Evolutionary conservation across 2,888 invertebrate genomes (phyloP), one percentile per base, ranked within the genome.

Genomic region (Anthoptus insignis): DNA sequence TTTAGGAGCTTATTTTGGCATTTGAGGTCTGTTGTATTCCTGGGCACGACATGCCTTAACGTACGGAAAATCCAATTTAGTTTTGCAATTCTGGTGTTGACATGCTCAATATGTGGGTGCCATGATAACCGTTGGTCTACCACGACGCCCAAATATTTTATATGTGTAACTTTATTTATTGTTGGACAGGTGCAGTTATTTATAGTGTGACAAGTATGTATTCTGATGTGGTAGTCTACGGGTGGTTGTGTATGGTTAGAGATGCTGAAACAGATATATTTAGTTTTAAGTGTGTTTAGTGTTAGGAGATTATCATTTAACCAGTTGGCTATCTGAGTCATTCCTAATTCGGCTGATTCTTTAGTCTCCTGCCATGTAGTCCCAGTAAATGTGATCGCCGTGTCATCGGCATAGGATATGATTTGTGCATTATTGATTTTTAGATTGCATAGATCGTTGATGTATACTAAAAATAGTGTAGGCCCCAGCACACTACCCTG

Each of bases 381-480:
- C 11, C 54, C 54, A 5, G 19, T 16, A 22, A 54, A 54, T n/a
- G n/a, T n/a, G n/a, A n/a, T n/a, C 2, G 60, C 61, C 3, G 64
- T 64, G 4, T 68, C 64, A 21, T 68, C 66, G 9, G 66, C 64
- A 16, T 58, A 66, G 2, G 54, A 45, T n/a, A 66, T n/a, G 21
- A 61, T 29, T 27, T 50, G 59, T 0, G 34, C 64, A 9, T 9
- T 16, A 0, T 16, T 14, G 7, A 65, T 3, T 19, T 27, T n/a
- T 1, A 64, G 9, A 6, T 52, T 16, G 6, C 65, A 65, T 0
- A 67, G 39, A n/a, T 64, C 56, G 22, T 59, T 63, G 27, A 69
- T 67, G 11, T 67, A 70, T 0, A 61, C 16, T 1, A 66, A n/a
- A 22, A 69, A 69, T 11, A 69, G 27, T 1, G 67, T 66, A 3